These are phyloP conservation scores for Diabrotica undecimpunctata DNA, from an alignment of 1,140 invertebrate species.

Conservation along the genomic window DNA sequence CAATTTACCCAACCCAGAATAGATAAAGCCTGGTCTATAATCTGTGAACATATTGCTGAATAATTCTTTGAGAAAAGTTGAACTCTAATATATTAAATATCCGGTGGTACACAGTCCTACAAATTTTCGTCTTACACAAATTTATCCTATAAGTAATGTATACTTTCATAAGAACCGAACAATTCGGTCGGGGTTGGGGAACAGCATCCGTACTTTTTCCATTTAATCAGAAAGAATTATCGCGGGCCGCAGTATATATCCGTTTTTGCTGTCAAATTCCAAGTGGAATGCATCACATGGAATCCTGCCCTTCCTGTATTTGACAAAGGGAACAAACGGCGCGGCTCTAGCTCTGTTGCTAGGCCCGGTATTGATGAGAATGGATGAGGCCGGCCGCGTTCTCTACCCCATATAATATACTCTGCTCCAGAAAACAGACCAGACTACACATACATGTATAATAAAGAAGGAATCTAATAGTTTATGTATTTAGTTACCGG, in stretches of 20 bases:
- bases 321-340: conserved; percentile 1
- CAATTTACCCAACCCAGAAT: too few relatives aligned
- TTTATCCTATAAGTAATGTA: too few relatives aligned
- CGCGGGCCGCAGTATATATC: background rate
- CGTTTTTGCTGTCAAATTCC: conserved; percentile 2
- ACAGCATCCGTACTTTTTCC: background rate
- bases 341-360: conserved; percentile 1
- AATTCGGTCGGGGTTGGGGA: background rate
- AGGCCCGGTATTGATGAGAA: background rate
- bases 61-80: too few relatives aligned
- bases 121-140: too few relatives aligned
- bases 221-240: conserved; percentile 1
- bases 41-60: too few relatives aligned
- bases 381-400: background rate
- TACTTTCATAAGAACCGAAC: too few relatives aligned
- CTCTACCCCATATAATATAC: background rate
- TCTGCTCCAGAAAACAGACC: background rate
- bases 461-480: too few relatives aligned
- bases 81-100: too few relatives aligned
- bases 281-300: background rate
- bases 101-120: too few relatives aligned
- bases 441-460: background rate
- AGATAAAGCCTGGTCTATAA: too few relatives aligned
- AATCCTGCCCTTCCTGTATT: background rate
- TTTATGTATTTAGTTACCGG: too few relatives aligned